Evolutionary conservation across 2,797 vertebrate species (phyloP).

Genomic region (Champsocephalus gunnari): DNA sequence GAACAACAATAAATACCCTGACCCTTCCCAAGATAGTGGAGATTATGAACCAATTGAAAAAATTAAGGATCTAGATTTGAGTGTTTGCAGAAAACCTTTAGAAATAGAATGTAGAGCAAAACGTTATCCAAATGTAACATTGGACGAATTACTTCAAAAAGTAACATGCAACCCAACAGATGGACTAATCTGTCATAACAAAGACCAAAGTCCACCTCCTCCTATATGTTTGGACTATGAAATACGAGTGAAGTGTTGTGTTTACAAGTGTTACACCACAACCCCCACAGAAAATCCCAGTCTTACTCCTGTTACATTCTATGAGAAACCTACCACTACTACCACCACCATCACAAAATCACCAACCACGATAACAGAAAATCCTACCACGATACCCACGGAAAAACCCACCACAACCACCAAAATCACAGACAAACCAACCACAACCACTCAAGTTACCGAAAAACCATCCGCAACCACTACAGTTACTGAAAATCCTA

Average conservation of each 20-base stretch:
- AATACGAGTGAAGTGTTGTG: slow-evolving; percentile 84
- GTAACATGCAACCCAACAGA: slow-evolving; percentile 76
- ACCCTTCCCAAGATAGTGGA: slow-evolving; percentile 45
- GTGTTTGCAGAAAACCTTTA: slow-evolving; percentile 70
- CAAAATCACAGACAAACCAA: too few relatives aligned
- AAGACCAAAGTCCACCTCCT: slow-evolving; percentile 33
- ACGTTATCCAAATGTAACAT: slow-evolving; percentile 26
- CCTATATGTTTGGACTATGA: slow-evolving; percentile 84
- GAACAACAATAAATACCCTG: slow-evolving; percentile 76
- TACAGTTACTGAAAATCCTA: too few relatives aligned
- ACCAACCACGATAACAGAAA: not conserved
- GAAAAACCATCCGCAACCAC: not conserved
- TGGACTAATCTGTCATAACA: slow-evolving; percentile 85
- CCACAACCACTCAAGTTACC: too few relatives aligned
- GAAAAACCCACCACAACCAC: not conserved
- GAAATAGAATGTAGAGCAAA: slow-evolving; percentile 84
- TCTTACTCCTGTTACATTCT: rapidly evolving
- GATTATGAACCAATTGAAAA: slow-evolving; percentile 84
- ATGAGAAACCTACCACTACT: not conserved
- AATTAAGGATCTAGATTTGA: slow-evolving; percentile 73
- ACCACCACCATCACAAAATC: not conserved
- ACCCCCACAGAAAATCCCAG: not conserved
- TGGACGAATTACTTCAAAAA: slow-evolving; percentile 68
- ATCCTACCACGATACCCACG: not conserved
- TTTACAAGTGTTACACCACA: not conserved